Base-by-base conservation (phyloP, 2,113 vertebrate species). In the Colistium nudipinnis region DNA sequence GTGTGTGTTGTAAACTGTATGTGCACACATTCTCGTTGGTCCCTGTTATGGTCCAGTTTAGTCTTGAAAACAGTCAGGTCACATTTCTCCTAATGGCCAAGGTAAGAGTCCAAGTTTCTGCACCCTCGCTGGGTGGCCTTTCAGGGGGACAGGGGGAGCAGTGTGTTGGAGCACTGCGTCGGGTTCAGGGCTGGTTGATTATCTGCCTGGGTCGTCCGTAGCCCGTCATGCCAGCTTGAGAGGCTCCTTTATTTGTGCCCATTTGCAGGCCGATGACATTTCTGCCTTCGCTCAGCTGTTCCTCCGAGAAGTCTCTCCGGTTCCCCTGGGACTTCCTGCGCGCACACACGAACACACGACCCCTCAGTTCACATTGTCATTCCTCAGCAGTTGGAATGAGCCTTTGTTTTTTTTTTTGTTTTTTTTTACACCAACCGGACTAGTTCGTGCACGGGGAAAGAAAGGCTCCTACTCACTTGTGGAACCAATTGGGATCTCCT, bases 181-280 rank as follows among this genome's bases (percentile, higher is more conserved):
- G 0, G 6, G 6, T 62, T 90, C 70, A 89, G 41, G 76, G 74
- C 51, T 89, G 85, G 80, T 92, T 91, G 38, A 92, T 94, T 89
- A 98, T 99, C 93, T 99, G 97, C 85, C 97, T 91, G 59, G 93
- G 94, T 39, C 82, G 91, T 4, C 97, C 97, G 0, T 99, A 99
- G 70, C 96, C 94, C 0, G 94, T 95, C 96, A 97, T 98, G 62
- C 96, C 97, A 0, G 96, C 91, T 91, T 98, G 96, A 59, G 96
- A 95, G 38, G 96, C 97, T 9, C 96, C 95, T 89, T 90, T 94
- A 89, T 98, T 99, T 85, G 85, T 95, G 65, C 97, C 97, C 96
- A 98, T 98, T 89, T 98, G 97, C 79, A 98, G 84, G 47, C 97
- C 96, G 0, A 99, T 99, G 77, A 98, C 91, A 16, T 91, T 94